Conservation (phyloP, 2,113 vertebrate genomes). For the Planiliza haematocheilus region DNA sequence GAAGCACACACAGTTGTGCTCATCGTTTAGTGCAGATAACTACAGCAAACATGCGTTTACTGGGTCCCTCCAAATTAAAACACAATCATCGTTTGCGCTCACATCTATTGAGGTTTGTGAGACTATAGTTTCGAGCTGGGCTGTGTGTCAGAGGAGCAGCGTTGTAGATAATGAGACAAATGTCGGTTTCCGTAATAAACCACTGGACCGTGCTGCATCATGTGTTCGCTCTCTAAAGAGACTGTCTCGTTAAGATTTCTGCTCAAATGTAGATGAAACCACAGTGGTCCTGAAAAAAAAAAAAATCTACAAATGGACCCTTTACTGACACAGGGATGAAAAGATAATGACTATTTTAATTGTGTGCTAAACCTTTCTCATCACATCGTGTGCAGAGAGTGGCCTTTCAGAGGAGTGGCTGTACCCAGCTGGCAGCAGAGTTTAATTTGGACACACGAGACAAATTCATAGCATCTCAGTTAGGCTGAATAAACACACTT, state of each 20-base stretch:
- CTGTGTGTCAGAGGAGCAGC: background rate
- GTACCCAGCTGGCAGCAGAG: slow-evolving; percentile 8
- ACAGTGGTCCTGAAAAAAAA: background rate
- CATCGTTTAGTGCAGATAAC: no score
- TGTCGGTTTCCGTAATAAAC: no score
- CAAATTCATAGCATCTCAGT: slow-evolving; percentile 5
- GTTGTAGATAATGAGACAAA: background rate
- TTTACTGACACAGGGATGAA: background rate
- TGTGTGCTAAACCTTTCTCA: no score
- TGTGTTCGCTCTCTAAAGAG: no score
- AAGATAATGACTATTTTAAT: slow-evolving; percentile 33
- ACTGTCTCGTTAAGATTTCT: no score
- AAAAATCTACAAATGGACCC: background rate
- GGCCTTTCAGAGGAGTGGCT: slow-evolving; percentile 2
- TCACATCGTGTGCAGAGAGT: background rate
- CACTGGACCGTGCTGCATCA: no score
- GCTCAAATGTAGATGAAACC: background rate
- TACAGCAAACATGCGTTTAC: no score
- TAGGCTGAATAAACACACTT: slow-evolving; percentile 16
- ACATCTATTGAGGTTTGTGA: background rate
- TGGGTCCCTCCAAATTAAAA: background rate
- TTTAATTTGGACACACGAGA: slow-evolving; percentile 7
- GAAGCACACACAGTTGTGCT: background rate
- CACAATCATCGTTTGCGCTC: slow-evolving; percentile 3
- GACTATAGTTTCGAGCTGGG: background rate